Evolutionary conservation across 2,797 vertebrate genomes (phyloP).

Genomic region (Triplophysa bombifrons): DNA sequence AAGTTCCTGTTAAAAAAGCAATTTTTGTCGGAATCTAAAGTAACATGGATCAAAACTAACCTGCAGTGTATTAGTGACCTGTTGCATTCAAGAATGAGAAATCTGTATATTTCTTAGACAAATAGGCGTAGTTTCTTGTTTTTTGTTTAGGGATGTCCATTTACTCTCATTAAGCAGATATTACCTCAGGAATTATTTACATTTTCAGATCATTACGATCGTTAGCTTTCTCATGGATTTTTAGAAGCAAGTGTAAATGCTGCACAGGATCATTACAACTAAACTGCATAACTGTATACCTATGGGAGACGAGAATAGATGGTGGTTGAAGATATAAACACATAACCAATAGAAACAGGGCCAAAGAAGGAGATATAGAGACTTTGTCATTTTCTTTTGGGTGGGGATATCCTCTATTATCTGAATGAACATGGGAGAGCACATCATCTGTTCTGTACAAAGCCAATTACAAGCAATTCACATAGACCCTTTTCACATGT

Average conservation of each 20-base stretch:
- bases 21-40: neutral
- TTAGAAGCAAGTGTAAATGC: conserved; percentile 3
- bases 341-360: conserved; percentile 11
- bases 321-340: conserved; percentile 9
- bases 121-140: neutral
- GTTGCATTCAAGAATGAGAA: neutral
- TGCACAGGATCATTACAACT: conserved; percentile 25
- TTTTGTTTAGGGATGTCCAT: neutral
- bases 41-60: too few relatives aligned
- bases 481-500: neutral
- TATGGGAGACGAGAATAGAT: conserved; percentile 1
- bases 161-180: neutral
- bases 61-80: neutral
- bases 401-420: conserved; percentile 43
- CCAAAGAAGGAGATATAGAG: neutral
- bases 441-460: conserved; percentile 8
- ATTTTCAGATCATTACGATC: conserved; percentile 5
- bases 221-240: conserved; percentile 4
- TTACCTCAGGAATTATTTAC: neutral
- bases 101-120: neutral
- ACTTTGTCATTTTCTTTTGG: neutral
- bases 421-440: conserved; percentile 3
- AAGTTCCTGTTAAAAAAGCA: neutral
- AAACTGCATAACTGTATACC: conserved; percentile 17
- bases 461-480: neutral